Evolutionary conservation across 2,888 invertebrate genomes (phyloP).

Genomic region (Luperina nickerlii): DNA sequence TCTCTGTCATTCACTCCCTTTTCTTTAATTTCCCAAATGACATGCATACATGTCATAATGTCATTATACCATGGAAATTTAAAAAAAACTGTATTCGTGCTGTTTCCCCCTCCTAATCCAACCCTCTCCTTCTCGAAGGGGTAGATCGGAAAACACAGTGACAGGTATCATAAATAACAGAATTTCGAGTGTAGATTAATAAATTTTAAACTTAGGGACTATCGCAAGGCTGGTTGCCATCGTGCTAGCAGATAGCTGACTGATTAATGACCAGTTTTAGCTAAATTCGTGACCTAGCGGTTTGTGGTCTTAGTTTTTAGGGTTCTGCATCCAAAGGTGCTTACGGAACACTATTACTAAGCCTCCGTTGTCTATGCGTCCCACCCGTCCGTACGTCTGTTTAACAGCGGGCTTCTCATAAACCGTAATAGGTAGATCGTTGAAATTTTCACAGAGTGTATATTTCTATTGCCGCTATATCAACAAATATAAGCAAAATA

Average conservation of each 20-base stretch:
- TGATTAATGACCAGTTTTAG: constrained; percentile 33
- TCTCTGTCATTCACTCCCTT: not conserved
- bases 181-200: constrained; percentile 47
- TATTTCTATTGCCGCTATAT: too few relatives aligned
- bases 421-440: not conserved
- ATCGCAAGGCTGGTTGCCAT: constrained; percentile 14
- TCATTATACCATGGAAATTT: too few relatives aligned
- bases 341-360: not conserved
- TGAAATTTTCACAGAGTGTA: too few relatives aligned
- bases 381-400: not conserved
- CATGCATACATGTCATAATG: not conserved
- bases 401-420: not conserved
- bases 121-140: not conserved
- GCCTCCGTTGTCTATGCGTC: not conserved
- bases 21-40: not conserved
- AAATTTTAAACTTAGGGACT: constrained; percentile 32
- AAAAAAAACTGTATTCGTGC: too few relatives aligned
- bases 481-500: not conserved
- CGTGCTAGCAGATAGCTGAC: constrained; percentile 13
- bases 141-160: constrained; percentile 1
- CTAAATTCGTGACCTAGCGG: not conserved
- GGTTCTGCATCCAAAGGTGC: not conserved
- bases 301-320: not conserved
- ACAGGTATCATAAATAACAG: constrained; percentile 48
- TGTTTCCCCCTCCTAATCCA: not conserved